These are phyloP conservation scores for Epistrophe eligans DNA, from an alignment of 2,888 invertebrate genomes.

Conservation along the genomic window DNA sequence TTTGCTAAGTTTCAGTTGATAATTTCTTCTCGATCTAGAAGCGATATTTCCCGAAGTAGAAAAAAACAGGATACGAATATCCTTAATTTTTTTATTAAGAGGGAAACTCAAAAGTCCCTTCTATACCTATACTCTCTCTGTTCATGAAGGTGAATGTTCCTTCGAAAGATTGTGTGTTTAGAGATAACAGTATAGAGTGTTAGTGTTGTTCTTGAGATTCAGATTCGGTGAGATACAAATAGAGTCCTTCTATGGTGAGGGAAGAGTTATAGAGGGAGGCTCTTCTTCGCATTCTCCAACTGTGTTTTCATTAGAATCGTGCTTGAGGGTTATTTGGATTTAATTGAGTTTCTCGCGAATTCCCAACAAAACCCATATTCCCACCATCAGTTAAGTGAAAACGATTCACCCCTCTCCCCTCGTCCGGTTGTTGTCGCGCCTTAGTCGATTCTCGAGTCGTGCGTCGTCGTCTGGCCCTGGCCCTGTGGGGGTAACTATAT, in stretches of 20 bases:
- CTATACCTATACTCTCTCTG: too few relatives aligned
- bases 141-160: constrained; percentile 53
- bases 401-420: not conserved
- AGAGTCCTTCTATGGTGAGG: not conserved
- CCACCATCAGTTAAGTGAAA: not conserved
- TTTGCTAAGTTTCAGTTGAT: constrained; percentile 57
- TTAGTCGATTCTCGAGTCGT: not conserved
- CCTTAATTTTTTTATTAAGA: not conserved
- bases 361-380: constrained; percentile 13
- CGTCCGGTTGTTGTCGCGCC: not conserved
- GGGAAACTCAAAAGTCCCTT: not conserved
- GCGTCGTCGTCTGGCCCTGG: constrained; percentile 18
- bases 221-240: constrained; percentile 57
- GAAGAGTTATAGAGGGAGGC: not conserved
- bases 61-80: constrained; percentile 21
- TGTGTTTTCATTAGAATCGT: constrained; percentile 34
- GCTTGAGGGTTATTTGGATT: constrained; percentile 58
- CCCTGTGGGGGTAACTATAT: constrained; percentile 8
- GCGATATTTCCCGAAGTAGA: not conserved
- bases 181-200: constrained; percentile 4
- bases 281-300: not conserved
- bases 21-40: constrained; percentile 32
- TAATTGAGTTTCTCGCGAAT: constrained; percentile 62
- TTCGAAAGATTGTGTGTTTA: constrained; percentile 41
- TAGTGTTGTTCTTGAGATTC: constrained; percentile 27